Evolutionary conservation across 2,888 invertebrate genomes (phyloP), one percentile per base, ranked within the genome.

Genomic region (Papilio protenor): DNA sequence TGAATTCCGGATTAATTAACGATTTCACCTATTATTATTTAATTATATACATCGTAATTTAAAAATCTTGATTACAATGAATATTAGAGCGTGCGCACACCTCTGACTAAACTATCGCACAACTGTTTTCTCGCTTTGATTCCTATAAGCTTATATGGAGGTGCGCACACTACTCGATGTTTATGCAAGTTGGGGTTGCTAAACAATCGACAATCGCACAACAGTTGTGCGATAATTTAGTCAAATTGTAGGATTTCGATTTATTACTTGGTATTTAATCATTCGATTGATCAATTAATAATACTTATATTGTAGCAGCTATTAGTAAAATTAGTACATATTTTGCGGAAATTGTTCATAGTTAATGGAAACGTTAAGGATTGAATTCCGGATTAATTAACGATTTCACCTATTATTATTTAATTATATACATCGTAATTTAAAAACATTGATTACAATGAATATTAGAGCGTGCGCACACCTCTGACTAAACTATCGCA

Each of bases 11-110:
- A 57, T 40, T 27, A 27, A 75, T 70, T 70, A 47, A 57, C 23
- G 45, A 12, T 70, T 75, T 75, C 69, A 57, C 75, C 16, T 45
- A 57, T 75, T 57, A 69, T 23, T 57, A 45, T 33, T 49, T 55
- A 55, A n/a, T 55, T n/a, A 21, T 21, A 12, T 57, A 57, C 47
- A 55, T 10, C n/a, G 55, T 18, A 6, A 55, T 18, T 21, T 57
- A 21, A 11, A 57, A 57, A 10, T 21, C 57, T 57, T 57, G 57
- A 21, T 21, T 57, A n/a, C n/a, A n/a, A n/a, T n/a, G n/a, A n/a
- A n/a, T n/a, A n/a, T n/a, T n/a, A n/a, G n/a, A n/a, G n/a, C n/a
- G n/a, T n/a, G n/a, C n/a, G n/a, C n/a, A n/a, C n/a, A 55, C n/a
- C n/a, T n/a, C 6, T 12, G 12, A 4, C 11, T 27, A 27, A 27